A percentile compares a stretch with the other conserved stretches of the same genome.
phyloP scores from a whole-genome alignment of 2,888 invertebrate genomes.

The Limnephilus rhombicus region DNA sequence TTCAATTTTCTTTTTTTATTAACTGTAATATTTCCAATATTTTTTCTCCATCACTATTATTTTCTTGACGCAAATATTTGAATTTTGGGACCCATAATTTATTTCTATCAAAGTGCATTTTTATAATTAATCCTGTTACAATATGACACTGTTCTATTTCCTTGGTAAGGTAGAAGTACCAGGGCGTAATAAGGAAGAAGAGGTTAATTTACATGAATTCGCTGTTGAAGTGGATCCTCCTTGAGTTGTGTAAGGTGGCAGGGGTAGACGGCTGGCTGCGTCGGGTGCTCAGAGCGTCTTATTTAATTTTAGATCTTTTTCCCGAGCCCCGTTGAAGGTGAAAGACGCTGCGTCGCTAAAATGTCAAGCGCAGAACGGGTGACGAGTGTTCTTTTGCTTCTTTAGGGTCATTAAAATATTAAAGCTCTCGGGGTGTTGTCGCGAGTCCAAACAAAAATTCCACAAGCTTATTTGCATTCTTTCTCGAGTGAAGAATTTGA shows the following conservation, averaged over 20 bases:
- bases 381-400: not conserved
- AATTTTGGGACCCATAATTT: no score
- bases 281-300: not conserved
- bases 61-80: no score
- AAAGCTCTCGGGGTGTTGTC: not conserved
- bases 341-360: conserved; percentile 5
- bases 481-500: not conserved
- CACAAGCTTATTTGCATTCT: not conserved
- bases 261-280: not conserved
- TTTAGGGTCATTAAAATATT: conserved; percentile 22
- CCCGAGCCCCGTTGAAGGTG: not conserved
- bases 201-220: not conserved
- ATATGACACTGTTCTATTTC: not conserved
- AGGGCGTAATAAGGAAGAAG: not conserved
- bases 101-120: no score
- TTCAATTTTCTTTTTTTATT: no score
- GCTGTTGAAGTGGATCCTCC: not conserved
- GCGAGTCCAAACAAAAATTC: conserved; percentile 13
- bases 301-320: not conserved
- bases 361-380: not conserved
- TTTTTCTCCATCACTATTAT: no score
- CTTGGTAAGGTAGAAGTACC: not conserved
- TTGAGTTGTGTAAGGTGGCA: not conserved
- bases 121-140: not conserved
- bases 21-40: no score